phyloP scores from a whole-genome alignment of 2,113 vertebrate genomes.

The Cyanoderma ruficeps region DNA sequence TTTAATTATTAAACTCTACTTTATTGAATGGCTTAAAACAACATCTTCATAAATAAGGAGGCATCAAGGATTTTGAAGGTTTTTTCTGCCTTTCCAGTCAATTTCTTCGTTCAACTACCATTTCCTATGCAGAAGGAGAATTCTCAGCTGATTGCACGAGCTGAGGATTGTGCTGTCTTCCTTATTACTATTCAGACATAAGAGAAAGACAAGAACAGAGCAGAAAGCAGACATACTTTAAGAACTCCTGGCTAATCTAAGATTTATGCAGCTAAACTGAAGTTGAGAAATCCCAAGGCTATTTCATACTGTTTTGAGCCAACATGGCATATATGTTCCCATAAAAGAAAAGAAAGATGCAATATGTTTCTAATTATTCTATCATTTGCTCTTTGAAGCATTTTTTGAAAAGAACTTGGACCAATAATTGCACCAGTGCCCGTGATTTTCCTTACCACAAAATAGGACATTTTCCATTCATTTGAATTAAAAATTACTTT shows the following conservation, averaged over 20 bases:
- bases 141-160: not conserved
- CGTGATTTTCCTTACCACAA: not conserved
- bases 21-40: not conserved
- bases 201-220: not conserved
- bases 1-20: not conserved
- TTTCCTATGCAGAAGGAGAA: not conserved
- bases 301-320: not conserved
- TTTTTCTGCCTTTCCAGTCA: not conserved
- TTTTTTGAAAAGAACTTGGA: not conserved
- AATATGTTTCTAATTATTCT: not conserved
- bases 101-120: not conserved
- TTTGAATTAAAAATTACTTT: not conserved
- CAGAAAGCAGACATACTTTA: not conserved
- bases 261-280: not conserved
- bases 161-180: not conserved
- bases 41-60: not conserved
- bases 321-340: not conserved
- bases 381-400: not conserved
- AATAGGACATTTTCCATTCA: not conserved
- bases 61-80: rapidly evolving
- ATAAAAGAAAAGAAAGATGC: not conserved
- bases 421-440: not conserved
- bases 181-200: not conserved
- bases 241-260: not conserved
- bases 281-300: not conserved